Base-by-base conservation (phyloP, 2,888 invertebrate species). In the Silvanus unidentatus region DNA sequence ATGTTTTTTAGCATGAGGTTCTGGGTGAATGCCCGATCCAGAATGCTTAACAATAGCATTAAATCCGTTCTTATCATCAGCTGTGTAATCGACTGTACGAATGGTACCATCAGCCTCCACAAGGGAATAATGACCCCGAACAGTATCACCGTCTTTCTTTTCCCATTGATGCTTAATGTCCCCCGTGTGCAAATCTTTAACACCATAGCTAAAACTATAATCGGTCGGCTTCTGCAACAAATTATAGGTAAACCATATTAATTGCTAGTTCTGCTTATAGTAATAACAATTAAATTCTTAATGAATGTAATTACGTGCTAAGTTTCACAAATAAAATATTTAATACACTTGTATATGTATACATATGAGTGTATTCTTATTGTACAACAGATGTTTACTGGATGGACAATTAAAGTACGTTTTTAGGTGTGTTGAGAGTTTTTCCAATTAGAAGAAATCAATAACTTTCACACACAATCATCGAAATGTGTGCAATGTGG, bases 41-140 rank as follows among this genome's bases (percentile, higher is more conserved):
- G 74, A 73, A 53, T 73, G 77, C 53, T 77, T 79, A 2, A 80
- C 77, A 9, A 75, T 70, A 14, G 79, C 79, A 55, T 75, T 76
- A 52, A 81, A 80, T 16, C 79, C 80, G 39, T 69, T 72, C 40
- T 75, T 72, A 8, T 77, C 76, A 43, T 78, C 77, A 13, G 80
- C 77, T 16, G 79, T 77, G 62, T 81, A 81, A 55, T 80, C 76
- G 16, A 81, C 81, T 30, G 76, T 74, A 55, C 80, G 73, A 47
- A 77, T 72, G 38, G 78, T 75, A 39, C 84, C 84, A 60, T 83
- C 84, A 29, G 83, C 78, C 65, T 84, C 83, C 39, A 84, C 64
- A 13, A 84, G 72, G 56, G 82, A 83, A 63, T 85, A 85, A 63
- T 78, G 78, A 60, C 80, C 81, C 70, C 75, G 77, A 16, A 81